Base-by-base conservation (phyloP, 2,113 vertebrate genomes). In the Spea multiplicata region DNA sequence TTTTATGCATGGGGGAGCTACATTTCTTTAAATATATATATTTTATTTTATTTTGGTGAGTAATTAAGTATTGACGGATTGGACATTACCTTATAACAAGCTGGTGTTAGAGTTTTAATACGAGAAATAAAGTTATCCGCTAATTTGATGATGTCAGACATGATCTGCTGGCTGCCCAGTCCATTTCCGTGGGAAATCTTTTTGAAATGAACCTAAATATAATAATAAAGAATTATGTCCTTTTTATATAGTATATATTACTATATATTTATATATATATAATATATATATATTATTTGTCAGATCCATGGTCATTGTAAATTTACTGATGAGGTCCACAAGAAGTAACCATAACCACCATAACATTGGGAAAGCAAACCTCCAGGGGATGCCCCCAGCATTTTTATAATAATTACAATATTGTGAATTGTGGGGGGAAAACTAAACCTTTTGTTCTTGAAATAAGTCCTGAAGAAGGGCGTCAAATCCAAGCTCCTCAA, bases 391-490 rank as follows among this genome's bases (percentile, higher is more conserved):
- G n/a, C n/a, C n/a, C n/a, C n/a, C n/a, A n/a, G n/a, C n/a, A n/a
- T n/a, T n/a, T n/a, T n/a, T n/a, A n/a, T n/a, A n/a, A n/a, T n/a
- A n/a, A 10, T 10, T 10, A 7, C 2, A 52, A 52, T 6, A 52
- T 52, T 52, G 50, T 52, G 6, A 52, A 52, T 52, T 10, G 9
- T 52, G 50, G 50, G 50, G 9, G 6, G 50, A 2, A 2, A 0
- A 6, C 50, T 1, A 59, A 13, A 59, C 55, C 6, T 5, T 12
- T 59, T 59, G 55, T 53, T 53, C 50, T 8, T 53, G 50, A 57
- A 93, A 91, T 3, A 97, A 86, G 68, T 61, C 83, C 16, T 87
- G 81, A 53, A 93, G 91, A 30, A 98, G 85, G 12, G 83, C 75
- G 0, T 83, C 84, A 14, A 90, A 91, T 67, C 91, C 90, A 0